These are phyloP conservation scores for Bubo bubo DNA, from an alignment of 2,113 vertebrate species.

Conservation along the genomic window DNA sequence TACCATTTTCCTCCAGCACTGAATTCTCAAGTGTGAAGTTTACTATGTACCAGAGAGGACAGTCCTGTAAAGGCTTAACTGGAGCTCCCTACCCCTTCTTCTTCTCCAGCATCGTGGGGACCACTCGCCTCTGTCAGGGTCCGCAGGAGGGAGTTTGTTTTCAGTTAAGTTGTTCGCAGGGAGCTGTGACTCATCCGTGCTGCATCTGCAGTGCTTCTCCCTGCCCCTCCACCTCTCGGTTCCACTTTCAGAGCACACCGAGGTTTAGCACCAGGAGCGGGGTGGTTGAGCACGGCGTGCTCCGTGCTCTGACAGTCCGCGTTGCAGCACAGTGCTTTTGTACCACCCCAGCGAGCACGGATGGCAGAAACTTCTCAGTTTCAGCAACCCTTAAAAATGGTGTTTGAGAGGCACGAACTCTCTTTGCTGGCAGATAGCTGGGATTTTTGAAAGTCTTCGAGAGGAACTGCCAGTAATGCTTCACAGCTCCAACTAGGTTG, in stretches of 20 bases:
- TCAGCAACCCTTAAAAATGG: background rate
- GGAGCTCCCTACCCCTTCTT: background rate
- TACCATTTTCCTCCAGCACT: background rate
- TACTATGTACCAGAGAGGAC: background rate
- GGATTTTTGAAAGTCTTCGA: background rate
- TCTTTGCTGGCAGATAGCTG: background rate
- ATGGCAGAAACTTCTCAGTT: background rate
- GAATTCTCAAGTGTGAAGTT: background rate
- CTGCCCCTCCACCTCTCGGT: background rate
- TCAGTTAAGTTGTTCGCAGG: background rate
- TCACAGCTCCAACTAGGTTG: background rate
- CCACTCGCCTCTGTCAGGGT: background rate
- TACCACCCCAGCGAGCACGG: accelerated
- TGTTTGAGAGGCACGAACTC: background rate
- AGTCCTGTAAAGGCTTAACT: background rate
- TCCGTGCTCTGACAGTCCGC: background rate
- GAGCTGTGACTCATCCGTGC: background rate
- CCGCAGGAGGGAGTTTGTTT: background rate
- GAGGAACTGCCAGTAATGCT: background rate
- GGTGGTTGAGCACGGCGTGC: background rate
- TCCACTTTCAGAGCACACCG: background rate
- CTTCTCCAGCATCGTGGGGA: accelerated
- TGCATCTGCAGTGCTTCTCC: background rate
- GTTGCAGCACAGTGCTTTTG: background rate
- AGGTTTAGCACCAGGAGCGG: background rate